Evolutionary conservation across 2,113 vertebrate species (phyloP), one percentile per base, ranked within the genome.

Genomic region (Polyodon spathula): DNA sequence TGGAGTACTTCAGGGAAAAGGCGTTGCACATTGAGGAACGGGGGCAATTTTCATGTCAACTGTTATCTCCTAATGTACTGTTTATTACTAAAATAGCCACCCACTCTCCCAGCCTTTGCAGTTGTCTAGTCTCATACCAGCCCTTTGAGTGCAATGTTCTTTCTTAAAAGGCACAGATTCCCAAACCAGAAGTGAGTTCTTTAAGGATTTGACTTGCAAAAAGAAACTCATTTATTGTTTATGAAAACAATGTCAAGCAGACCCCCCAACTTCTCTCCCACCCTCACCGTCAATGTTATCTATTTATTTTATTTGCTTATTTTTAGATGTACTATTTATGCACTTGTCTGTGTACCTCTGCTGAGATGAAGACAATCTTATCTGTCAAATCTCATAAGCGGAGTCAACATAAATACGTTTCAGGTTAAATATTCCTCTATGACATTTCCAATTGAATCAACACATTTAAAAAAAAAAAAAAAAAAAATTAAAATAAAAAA

Each of bases 191-290:
- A 62, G 72, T 76, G 78, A 83, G 27, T 76, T 82, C 80, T 84
- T 84, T 80, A 74, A 81, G 80, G 91, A 94, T 94, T 94, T 91
- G 91, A 96, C 92, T 89, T 93, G 92, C 89, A 89, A 97, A 94
- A 94, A 85, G 92, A 93, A 89, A 84, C 87, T 97, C 93, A 96
- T 94, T 90, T 91, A 94, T 95, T 92, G 90, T 97, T 96, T 88
- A 97, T 97, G 86, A 88, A 87, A 92, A 92, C 1, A 27, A 27
- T 27, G 27, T 27, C 27, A 76, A 78, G 72, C 64, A 71, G 67
- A 68, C 56, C 56, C 27, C 63, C 74, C 69, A 74, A 69, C 68
- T 65, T 85, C 88, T 81, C 85, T 27, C 85, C 84, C 86, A 82
- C 83, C 81, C 60, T 69, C 85, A 86, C 81, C 6, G 69, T 91